Conservation (phyloP, 2,888 invertebrate species). For the Craniophora ligustri region DNA sequence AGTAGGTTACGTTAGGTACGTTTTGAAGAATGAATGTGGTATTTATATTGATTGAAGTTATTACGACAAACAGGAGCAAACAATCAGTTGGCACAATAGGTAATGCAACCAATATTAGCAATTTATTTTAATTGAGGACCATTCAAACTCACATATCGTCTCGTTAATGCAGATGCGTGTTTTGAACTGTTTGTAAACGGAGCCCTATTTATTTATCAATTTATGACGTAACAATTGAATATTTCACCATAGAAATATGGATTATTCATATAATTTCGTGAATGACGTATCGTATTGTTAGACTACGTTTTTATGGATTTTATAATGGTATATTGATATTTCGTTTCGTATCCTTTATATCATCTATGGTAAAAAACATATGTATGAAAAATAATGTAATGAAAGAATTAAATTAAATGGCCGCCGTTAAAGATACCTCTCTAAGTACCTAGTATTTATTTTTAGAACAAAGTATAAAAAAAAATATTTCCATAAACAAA, state of each 20-base stretch:
- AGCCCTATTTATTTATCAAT: constrained; percentile 26
- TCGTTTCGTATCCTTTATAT: too few relatives aligned
- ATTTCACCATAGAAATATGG: not conserved
- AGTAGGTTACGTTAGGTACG: not conserved
- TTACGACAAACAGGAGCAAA: constrained; percentile 16
- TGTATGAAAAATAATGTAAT: too few relatives aligned
- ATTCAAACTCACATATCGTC: constrained; percentile 20
- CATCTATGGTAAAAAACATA: too few relatives aligned
- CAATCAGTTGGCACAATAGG: constrained; percentile 17
- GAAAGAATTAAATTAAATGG: too few relatives aligned
- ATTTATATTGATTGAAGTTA: too few relatives aligned
- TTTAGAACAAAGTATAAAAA: not conserved
- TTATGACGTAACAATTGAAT: constrained; percentile 22
- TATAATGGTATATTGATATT: too few relatives aligned
- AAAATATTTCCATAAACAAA: not conserved
- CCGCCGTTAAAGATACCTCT: too few relatives aligned
- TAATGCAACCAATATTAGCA: constrained; percentile 27
- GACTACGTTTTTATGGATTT: too few relatives aligned
- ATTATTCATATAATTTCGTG: too few relatives aligned
- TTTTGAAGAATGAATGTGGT: too few relatives aligned
- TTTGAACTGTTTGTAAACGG: constrained; percentile 7
- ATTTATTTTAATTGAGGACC: constrained; percentile 52
- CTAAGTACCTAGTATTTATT: too few relatives aligned
- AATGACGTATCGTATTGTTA: too few relatives aligned
- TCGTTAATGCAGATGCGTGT: constrained; percentile 27